phyloP scores from a whole-genome alignment of 2,888 invertebrate species.

The Cataglyphis albicans region DNA sequence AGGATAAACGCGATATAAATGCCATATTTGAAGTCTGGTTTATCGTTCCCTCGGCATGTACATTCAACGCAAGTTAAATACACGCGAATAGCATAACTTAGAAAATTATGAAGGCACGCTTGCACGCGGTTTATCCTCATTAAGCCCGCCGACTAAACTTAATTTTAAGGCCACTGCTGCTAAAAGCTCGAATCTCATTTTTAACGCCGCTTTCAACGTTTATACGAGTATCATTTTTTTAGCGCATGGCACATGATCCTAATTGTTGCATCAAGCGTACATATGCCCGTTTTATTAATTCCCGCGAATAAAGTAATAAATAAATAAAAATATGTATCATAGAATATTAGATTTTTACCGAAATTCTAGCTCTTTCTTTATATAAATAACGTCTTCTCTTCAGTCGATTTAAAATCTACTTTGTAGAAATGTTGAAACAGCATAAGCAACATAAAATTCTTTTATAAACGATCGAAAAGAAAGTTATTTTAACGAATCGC shows the following conservation, averaged over 20 bases:
- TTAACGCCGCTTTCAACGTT: slow-evolving; percentile 51
- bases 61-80: slow-evolving; percentile 64
- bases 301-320: not conserved
- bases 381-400: not conserved
- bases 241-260: slow-evolving; percentile 28
- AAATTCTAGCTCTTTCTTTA: no score
- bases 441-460: not conserved
- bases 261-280: slow-evolving; percentile 38
- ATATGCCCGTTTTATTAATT: not conserved
- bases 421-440: not conserved
- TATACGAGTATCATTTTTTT: slow-evolving; percentile 30
- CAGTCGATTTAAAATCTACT: not conserved
- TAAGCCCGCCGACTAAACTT: slow-evolving; percentile 83
- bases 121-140: slow-evolving; percentile 85
- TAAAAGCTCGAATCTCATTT: slow-evolving; percentile 67
- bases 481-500: not conserved
- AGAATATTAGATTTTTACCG: not conserved
- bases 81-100: slow-evolving; percentile 85
- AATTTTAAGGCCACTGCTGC: slow-evolving; percentile 76
- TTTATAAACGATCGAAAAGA: not conserved
- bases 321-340: not conserved
- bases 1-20: slow-evolving; percentile 16
- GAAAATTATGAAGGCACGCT: slow-evolving; percentile 85
- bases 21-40: slow-evolving; percentile 54
- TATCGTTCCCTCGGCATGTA: slow-evolving; percentile 58